phyloP scores from a whole-genome alignment of 2,888 invertebrate genomes.

The Ormyrus rosae region DNA sequence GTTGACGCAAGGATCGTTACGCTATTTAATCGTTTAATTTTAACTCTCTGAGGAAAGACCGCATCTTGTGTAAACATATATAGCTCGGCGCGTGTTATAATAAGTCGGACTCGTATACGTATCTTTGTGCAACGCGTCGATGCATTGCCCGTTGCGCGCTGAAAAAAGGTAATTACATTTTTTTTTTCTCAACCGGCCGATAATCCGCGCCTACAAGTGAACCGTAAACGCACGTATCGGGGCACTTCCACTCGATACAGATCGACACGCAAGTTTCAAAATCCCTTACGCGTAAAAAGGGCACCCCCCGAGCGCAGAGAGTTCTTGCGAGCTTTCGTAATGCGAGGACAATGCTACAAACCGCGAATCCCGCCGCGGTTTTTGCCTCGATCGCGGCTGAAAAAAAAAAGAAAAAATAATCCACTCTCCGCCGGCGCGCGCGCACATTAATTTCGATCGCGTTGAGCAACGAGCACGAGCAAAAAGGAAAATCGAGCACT shows the following conservation, averaged over 20 bases:
- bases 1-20: conserved; percentile 37
- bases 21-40: conserved; percentile 37
- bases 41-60: not conserved
- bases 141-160: not conserved
- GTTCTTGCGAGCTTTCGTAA: conserved; percentile 28
- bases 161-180: conserved; percentile 39
- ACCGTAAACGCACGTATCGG: conserved; percentile 28
- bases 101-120: not conserved
- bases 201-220: conserved; percentile 8
- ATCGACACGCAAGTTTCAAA: conserved; percentile 10
- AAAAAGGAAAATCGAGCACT: conserved; percentile 35
- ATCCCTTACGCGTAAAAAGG: conserved; percentile 20
- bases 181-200: not conserved
- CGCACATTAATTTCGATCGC: conserved; percentile 3
- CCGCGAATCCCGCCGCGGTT: conserved; percentile 14
- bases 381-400: not conserved
- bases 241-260: not conserved
- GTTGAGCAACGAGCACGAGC: not conserved
- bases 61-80: not conserved
- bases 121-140: conserved; percentile 29
- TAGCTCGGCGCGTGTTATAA: too few relatives aligned
- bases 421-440: too few relatives aligned
- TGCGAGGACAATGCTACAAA: conserved; percentile 16
- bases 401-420: not conserved
- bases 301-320: not conserved